Evolutionary conservation across 2,797 vertebrate genomes (phyloP), one percentile per base, ranked within the genome.

Genomic region (Sciurus vulgaris): DNA sequence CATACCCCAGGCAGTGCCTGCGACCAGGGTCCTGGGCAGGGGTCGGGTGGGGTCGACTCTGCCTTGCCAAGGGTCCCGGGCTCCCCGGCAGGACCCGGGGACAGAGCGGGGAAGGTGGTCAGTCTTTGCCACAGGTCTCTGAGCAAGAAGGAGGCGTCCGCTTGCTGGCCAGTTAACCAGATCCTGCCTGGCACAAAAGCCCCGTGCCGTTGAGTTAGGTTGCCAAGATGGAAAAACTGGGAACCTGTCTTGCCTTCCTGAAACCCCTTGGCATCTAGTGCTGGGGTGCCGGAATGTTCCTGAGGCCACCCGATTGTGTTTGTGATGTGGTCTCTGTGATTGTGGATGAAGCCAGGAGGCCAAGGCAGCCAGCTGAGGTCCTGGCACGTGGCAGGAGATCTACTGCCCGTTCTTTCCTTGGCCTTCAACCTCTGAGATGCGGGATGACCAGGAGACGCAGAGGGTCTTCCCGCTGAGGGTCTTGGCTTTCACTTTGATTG

Each of bases 401-500:
- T 38, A 8, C 47, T 12, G 47, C 47, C 9, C 47, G 10, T 49
- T 49, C 47, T 49, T 47, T 47, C 47, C 47, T 47, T 49, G 1
- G 7, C 47, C 76, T 38, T 38, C 30, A 5, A 0, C 44, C 86
- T 35, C 59, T 0, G 2, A 30, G 35, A 33, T 15, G 12, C 30
- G 26, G 13, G 5, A 3, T 1, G 2, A 88, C 54, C 9, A 1
- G 87, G 54, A 33, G 73, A n/a, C 35, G n/a, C 61, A 0, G 49
- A 0, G 5, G 28, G 41, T 26, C 0, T 33, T 30, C 7, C 1
- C 11, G 0, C 26, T 30, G 76, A 72, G 3, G 81, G 65, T 33
- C 54, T 0, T 0, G 3, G 17, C 41, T 73, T 35, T 47, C 35
- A 6, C 20, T 18, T 38, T 38, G 38, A 4, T 28, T 7, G 20